These are phyloP conservation scores for Amazona guildingii DNA, from an alignment of 2,113 vertebrate genomes.

Conservation along the genomic window DNA sequence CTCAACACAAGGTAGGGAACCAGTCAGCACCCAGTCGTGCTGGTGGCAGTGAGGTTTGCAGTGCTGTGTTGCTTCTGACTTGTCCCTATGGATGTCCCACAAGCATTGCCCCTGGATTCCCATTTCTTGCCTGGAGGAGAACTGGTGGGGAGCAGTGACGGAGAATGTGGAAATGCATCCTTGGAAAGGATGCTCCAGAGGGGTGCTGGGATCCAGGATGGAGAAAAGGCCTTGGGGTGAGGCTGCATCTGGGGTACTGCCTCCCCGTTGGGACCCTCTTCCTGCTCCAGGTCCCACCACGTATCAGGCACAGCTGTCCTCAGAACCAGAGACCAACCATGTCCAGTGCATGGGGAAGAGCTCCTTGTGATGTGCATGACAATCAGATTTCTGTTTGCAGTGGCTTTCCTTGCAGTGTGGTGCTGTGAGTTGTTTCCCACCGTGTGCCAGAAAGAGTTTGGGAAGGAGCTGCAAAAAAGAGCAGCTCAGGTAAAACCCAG, in stretches of 20 bases:
- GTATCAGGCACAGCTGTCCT: too few species aligned
- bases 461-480: background rate
- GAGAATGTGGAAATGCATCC: background rate
- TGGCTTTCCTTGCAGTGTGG: background rate
- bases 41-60: background rate
- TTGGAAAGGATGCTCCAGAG: background rate
- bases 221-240: background rate
- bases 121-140: background rate
- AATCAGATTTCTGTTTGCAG: background rate
- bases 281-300: background rate
- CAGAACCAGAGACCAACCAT: background rate
- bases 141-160: background rate
- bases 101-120: background rate
- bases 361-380: background rate
- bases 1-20: constrained; percentile 19
- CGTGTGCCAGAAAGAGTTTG: background rate
- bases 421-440: background rate
- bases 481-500: background rate
- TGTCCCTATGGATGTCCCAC: background rate
- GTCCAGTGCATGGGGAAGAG: background rate
- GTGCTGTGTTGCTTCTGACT: background rate
- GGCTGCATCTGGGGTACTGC: background rate
- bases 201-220: background rate
- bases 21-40: background rate
- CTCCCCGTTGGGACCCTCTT: background rate